A percentile compares a stretch with the other conserved stretches of the same genome.
Evolutionary conservation across 2,113 vertebrate species (phyloP).

Genomic region (Bolborhynchus lineola): DNA sequence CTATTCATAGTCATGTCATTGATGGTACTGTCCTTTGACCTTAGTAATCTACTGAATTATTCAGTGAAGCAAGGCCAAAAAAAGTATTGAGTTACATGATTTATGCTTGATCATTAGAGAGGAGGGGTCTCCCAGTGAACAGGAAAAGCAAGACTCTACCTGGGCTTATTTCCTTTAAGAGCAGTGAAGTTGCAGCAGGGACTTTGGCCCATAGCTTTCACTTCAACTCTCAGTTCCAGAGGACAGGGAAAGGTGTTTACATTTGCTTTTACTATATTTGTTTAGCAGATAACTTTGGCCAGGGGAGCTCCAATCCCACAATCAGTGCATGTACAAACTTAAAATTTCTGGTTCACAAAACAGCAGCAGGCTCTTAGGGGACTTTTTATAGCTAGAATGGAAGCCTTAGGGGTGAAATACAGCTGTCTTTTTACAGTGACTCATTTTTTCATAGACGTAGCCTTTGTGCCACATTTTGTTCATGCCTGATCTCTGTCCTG

Average conservation of each 20-base stretch:
- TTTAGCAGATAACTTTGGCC: slow-evolving; percentile 48
- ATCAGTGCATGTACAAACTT: background rate
- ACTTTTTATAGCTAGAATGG: slow-evolving; percentile 37
- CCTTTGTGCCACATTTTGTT: background rate
- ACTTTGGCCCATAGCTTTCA: slow-evolving; percentile 16
- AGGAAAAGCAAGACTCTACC: background rate
- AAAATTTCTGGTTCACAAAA: slow-evolving; percentile 12
- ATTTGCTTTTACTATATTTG: slow-evolving; percentile 54
- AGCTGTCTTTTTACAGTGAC: slow-evolving; percentile 2
- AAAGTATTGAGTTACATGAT: slow-evolving; percentile 40
- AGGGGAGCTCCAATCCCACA: background rate
- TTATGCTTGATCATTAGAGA: slow-evolving; percentile 48
- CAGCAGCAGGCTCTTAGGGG: slow-evolving; percentile 14
- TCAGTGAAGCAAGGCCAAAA: slow-evolving; percentile 60
- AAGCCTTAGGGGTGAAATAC: slow-evolving; percentile 33
- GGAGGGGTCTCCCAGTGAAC: background rate
- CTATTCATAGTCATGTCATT: slow-evolving; percentile 69
- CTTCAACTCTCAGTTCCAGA: slow-evolving; percentile 44
- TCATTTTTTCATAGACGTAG: slow-evolving; percentile 15
- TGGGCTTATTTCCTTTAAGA: background rate
- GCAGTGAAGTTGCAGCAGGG: background rate
- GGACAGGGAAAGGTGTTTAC: slow-evolving; percentile 49
- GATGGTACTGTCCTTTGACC: slow-evolving; percentile 62
- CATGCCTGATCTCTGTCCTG: slow-evolving; percentile 34
- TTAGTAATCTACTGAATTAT: slow-evolving; percentile 74